A percentile compares a stretch with the other conserved stretches of the same genome.
Evolutionary conservation across 2,113 vertebrate species (phyloP).

Genomic region (Pterocles orientalis): DNA sequence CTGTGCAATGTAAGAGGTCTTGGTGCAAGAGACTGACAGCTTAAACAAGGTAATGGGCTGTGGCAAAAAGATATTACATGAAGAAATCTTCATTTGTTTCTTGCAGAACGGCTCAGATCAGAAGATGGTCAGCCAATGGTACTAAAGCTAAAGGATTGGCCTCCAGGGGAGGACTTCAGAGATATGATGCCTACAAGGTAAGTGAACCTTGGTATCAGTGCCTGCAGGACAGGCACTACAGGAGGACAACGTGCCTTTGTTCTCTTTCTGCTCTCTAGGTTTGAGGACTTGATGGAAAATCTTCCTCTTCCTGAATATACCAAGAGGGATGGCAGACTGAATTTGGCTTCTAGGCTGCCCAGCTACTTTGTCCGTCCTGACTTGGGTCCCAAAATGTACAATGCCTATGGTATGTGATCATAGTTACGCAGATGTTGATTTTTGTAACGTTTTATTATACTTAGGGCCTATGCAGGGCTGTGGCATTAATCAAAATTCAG

Average conservation of each 20-base stretch:
- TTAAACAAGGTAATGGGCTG: not conserved
- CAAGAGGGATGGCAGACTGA: slow-evolving; percentile 95
- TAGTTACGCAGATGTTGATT: not conserved
- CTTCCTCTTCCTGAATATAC: slow-evolving; percentile 98
- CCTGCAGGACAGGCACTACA: not conserved
- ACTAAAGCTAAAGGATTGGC: slow-evolving; percentile 98
- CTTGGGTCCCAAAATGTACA: slow-evolving; percentile 99
- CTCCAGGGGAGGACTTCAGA: slow-evolving; percentile 97
- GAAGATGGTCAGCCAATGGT: slow-evolving; percentile 94
- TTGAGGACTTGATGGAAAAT: slow-evolving; percentile 97
- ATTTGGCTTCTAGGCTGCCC: slow-evolving; percentile 94
- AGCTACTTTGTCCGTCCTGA: slow-evolving; percentile 99
- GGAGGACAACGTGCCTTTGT: not conserved
- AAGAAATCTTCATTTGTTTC: slow-evolving; percentile 29
- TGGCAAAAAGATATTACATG: not conserved
- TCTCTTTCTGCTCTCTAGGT: slow-evolving; percentile 76
- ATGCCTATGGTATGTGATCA: slow-evolving; percentile 90
- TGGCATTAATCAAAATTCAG: not conserved
- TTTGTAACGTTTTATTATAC: not conserved
- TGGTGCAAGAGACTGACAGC: not conserved
- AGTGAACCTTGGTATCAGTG: not conserved
- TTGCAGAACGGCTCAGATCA: slow-evolving; percentile 88
- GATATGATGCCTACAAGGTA: slow-evolving; percentile 99
- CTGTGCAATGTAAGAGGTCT: not conserved
- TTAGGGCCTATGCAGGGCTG: not conserved